phyloP scores from a whole-genome alignment of 64 coral and sea anemone species.

The Cladopsammia gracilis region DNA sequence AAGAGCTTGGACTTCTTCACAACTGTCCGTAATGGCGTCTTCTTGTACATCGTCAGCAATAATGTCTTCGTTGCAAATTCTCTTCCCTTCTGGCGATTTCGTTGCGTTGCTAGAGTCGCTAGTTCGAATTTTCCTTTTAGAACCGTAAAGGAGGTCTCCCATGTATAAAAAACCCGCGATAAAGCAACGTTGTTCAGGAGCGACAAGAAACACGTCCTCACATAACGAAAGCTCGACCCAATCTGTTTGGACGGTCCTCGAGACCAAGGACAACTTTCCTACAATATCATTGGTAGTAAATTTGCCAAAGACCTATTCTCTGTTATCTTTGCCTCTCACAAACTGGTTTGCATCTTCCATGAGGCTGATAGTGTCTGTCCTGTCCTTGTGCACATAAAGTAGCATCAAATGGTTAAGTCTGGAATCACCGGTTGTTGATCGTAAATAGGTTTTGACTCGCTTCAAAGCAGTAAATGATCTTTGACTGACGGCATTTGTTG shows the following conservation, averaged over 20 bases:
- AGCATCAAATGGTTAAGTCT: conserved; percentile 56
- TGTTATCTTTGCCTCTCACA: conserved; percentile 48
- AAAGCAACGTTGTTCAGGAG: background rate
- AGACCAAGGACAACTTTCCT: conserved; percentile 3
- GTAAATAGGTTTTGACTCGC: conserved; percentile 68
- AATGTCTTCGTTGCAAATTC: too few species aligned
- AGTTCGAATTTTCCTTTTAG: conserved; percentile 1
- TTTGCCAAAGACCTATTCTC: conserved; percentile 68
- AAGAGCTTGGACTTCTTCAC: too few species aligned
- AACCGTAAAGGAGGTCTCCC: background rate
- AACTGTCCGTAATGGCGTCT: too few species aligned
- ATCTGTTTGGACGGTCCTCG: background rate
- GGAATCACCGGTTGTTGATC: conserved; percentile 60
- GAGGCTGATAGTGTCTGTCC: conserved; percentile 59
- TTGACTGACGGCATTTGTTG: conserved; percentile 70
- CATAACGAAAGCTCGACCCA: background rate
- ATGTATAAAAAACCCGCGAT: background rate
- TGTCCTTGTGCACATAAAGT: conserved; percentile 63
- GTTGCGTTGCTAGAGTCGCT: background rate
- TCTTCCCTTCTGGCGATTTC: too few species aligned
- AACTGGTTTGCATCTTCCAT: conserved; percentile 58
- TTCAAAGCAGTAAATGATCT: conserved; percentile 75
- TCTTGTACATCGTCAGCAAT: too few species aligned
- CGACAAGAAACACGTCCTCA: conserved; percentile 1
- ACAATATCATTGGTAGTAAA: conserved; percentile 52